phyloP scores from a whole-genome alignment of 2,797 vertebrate genomes.

The Hydrocynus forskahlii region DNA sequence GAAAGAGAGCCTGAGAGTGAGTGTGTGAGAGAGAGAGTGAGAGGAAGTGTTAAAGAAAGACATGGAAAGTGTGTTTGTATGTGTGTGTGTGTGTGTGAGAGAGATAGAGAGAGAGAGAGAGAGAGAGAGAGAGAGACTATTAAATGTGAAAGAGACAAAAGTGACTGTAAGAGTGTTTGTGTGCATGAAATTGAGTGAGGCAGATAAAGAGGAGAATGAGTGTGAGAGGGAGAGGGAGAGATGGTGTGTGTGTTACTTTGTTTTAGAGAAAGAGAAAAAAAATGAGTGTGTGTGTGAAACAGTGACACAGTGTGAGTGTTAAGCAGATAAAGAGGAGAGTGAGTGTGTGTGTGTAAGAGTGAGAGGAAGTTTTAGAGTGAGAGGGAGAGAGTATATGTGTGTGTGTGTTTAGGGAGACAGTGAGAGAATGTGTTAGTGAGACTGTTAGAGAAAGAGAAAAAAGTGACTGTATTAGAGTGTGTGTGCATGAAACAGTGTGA shows the following conservation, averaged over 20 bases:
- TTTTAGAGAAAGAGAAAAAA: no score
- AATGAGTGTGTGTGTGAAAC: no score
- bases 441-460: constrained; percentile 9
- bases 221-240: no score
- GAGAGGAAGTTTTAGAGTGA: neutral
- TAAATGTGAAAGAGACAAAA: no score
- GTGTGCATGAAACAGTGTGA: neutral
- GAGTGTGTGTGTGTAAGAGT: neutral
- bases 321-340: no score
- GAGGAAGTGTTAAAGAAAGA: neutral
- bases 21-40: neutral
- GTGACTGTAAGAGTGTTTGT: no score
- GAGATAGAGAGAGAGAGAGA: neutral
- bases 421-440: neutral
- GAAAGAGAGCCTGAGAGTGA: neutral
- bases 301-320: no score
- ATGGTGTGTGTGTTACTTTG: no score
- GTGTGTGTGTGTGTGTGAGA: neutral
- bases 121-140: neutral
- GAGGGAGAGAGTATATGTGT: neutral
- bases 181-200: no score
- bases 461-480: constrained; percentile 9
- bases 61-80: no score
- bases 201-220: no score
- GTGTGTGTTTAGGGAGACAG: neutral